phyloP scores from a whole-genome alignment of 2,113 vertebrate species.

The Trematomus loennbergii region DNA sequence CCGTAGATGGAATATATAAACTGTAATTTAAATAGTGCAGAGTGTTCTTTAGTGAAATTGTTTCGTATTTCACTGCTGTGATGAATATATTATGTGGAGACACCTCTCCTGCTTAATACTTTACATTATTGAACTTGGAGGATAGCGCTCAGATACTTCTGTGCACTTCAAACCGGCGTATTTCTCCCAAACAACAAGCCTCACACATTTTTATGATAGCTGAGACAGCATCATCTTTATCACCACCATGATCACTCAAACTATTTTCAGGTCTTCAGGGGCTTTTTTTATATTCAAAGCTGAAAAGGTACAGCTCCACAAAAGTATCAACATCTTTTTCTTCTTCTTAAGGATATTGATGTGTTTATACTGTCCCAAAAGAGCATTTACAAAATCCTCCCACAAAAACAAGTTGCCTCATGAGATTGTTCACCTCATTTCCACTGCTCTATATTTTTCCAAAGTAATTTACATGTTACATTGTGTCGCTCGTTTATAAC shows the following conservation, averaged over 20 bases:
- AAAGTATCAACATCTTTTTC: slow-evolving; percentile 25
- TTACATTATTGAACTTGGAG: slow-evolving; percentile 18
- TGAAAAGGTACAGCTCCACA: slow-evolving; percentile 10
- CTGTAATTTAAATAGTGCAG: slow-evolving; percentile 42
- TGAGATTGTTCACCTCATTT: slow-evolving; percentile 13
- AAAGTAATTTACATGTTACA: not conserved
- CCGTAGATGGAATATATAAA: slow-evolving; percentile 32
- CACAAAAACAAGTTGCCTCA: slow-evolving; percentile 20
- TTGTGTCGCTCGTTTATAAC: not conserved
- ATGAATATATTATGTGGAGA: slow-evolving; percentile 5
- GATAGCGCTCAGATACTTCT: not conserved
- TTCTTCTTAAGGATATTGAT: slow-evolving; percentile 4
- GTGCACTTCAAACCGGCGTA: slow-evolving; percentile 17
- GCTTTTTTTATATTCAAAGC: slow-evolving; percentile 51
- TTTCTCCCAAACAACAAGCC: slow-evolving; percentile 50
- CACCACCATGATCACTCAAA: slow-evolving; percentile 52
- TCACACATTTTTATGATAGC: slow-evolving; percentile 48
- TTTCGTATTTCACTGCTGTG: slow-evolving; percentile 19
- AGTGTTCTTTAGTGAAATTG: slow-evolving; percentile 21
- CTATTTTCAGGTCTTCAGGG: slow-evolving; percentile 46
- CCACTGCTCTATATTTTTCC: slow-evolving; percentile 9
- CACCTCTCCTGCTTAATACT: slow-evolving; percentile 23
- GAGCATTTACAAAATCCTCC: slow-evolving; percentile 37
- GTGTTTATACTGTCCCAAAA: slow-evolving; percentile 30
- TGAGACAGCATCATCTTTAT: slow-evolving; percentile 51